These are phyloP conservation scores for Elmis aenea DNA, from an alignment of 2,888 invertebrate genomes.

Conservation along the genomic window DNA sequence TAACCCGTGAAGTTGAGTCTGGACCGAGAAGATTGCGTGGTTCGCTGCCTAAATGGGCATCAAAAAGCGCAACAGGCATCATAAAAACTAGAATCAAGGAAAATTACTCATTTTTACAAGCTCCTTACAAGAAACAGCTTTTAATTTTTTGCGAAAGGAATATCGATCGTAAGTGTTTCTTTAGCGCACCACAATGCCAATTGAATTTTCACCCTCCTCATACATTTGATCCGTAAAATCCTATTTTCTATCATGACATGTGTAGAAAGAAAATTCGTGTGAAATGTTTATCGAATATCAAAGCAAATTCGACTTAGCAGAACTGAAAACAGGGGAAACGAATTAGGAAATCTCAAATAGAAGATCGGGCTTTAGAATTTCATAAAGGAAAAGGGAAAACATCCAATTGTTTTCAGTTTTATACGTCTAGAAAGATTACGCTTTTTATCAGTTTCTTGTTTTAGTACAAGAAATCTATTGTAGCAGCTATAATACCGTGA, in stretches of 20 bases:
- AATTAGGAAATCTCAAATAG: slow-evolving; percentile 22
- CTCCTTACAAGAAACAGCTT: no score
- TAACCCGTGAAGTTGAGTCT: slow-evolving; percentile 9
- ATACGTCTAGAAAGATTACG: no score
- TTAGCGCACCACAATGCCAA: slow-evolving; percentile 16
- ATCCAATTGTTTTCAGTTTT: slow-evolving; percentile 17
- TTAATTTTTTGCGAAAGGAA: no score
- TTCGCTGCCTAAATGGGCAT: background rate
- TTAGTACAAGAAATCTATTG: no score
- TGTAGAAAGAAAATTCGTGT: slow-evolving; percentile 21
- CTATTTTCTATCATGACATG: slow-evolving; percentile 17
- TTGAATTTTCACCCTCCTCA: slow-evolving; percentile 29
- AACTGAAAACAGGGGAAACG: slow-evolving; percentile 21
- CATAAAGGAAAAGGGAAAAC: slow-evolving; percentile 17
- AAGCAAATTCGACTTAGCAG: slow-evolving; percentile 24
- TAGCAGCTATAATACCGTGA: no score
- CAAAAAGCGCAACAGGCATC: slow-evolving; percentile 13
- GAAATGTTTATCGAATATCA: slow-evolving; percentile 24
- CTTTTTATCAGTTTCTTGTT: no score
- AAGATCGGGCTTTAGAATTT: slow-evolving; percentile 18
- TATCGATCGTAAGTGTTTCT: background rate
- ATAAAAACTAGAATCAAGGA: slow-evolving; percentile 18
- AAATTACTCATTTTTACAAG: no score
- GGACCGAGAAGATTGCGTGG: no score
- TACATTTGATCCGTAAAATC: slow-evolving; percentile 27